Evolutionary conservation across 2,888 invertebrate genomes (phyloP), one percentile per base, ranked within the genome.

Genomic region (Dasypolia templi): DNA sequence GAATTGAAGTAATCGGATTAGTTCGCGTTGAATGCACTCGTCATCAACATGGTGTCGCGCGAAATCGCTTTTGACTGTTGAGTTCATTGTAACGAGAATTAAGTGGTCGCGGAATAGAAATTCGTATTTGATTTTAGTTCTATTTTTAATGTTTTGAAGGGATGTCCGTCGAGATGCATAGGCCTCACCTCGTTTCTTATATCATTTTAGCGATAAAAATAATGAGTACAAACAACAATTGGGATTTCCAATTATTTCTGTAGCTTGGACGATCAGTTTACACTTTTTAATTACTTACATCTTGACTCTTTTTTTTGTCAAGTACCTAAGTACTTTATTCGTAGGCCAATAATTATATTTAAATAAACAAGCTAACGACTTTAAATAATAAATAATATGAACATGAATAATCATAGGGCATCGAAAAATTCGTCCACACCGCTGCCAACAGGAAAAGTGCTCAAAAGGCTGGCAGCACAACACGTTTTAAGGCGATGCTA

Each of bases 1-100:
- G n/a, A 67, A 71, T 51, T 81, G 63, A 63, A 73, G 72, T 82
- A 86, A 88, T 86, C 87, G 68, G 83, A 87, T 88, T 87, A 87
- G 56, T 76, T 63, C 12, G 46, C 53, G 68, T 72, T 70, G 73
- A 65, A 65, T n/a, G 80, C 80, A 72, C 26, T 61, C 42, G 55
- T 68, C 76, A 61, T 35, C 82, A 75, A 80, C 81, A 83, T 62
- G 53, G 58, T 75, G 83, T 77, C 82, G 65, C 82, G 65, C 86
- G 56, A 84, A 86, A 85, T 83, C 87, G 56, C 66, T 88, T 85
- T 85, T 63, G 77, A 17, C 44, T 64, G 79, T 82, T 81, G 84
- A 86, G 72, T 69, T 85, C 85, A 85, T 86, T 86, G 82, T 85
- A 49, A 59, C 75, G 35, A 42, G 74, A 83, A 87, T 81, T 80